A percentile compares a stretch with the other conserved stretches of the same genome.
Conservation (phyloP, 2,113 vertebrate genomes). For the Zapornia atra region DNA sequence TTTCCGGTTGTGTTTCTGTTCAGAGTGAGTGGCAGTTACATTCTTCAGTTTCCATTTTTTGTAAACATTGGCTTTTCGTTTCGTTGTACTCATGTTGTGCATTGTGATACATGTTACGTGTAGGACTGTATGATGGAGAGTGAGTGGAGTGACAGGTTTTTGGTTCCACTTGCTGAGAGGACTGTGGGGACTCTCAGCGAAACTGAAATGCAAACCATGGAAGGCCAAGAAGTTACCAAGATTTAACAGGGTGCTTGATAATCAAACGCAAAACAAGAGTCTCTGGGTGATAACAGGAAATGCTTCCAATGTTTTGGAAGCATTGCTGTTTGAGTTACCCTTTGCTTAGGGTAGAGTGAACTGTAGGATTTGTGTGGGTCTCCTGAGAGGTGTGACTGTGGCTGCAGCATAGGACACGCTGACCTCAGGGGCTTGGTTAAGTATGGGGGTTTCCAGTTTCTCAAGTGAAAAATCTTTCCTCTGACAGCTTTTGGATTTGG, state of each 20-base stretch:
- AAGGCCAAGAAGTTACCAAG: neutral
- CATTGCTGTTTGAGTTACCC: neutral
- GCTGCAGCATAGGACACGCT: accelerated
- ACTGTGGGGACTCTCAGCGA: neutral
- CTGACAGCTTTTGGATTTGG: neutral
- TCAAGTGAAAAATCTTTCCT: neutral
- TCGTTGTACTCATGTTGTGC: accelerated
- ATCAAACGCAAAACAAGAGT: neutral
- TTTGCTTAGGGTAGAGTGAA: neutral
- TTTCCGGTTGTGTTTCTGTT: neutral
- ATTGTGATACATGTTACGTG: accelerated
- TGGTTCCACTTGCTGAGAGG: neutral
- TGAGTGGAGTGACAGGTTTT: neutral
- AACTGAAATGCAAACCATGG: neutral
- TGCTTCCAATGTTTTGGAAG: neutral
- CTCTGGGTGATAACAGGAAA: neutral
- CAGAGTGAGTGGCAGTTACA: neutral
- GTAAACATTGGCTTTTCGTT: neutral
- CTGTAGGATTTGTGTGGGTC: neutral
- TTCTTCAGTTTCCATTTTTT: neutral
- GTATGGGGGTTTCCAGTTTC: neutral
- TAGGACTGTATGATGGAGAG: neutral
- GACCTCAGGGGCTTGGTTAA: neutral
- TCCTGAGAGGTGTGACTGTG: neutral
- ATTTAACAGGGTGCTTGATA: neutral